Conservation (phyloP, 2,888 invertebrate genomes). For the Nipponacmea schrenckii region DNA sequence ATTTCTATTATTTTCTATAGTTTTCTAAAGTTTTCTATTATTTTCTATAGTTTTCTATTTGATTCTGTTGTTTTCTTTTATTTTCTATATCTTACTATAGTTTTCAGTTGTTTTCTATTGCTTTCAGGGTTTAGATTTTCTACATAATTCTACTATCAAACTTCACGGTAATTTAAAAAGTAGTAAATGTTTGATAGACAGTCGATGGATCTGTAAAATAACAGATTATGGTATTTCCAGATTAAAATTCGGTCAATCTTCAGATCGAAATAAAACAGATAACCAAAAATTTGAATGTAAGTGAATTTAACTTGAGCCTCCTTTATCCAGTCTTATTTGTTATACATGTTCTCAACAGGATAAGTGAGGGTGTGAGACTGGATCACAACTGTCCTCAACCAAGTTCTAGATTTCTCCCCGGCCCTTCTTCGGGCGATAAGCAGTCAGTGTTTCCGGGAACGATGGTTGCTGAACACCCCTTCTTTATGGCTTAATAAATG, state of each 20-base stretch:
- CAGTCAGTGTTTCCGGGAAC: no score
- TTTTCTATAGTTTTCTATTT: no score
- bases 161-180: constrained; percentile 58
- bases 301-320: constrained; percentile 23
- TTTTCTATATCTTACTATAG: background rate
- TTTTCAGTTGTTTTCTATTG: background rate
- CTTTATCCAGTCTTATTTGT: background rate
- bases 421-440: no score
- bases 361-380: no score
- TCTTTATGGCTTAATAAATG: no score
- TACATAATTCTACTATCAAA: constrained; percentile 53
- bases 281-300: constrained; percentile 23
- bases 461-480: no score
- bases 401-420: no score
- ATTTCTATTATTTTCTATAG: no score
- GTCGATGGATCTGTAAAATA: constrained; percentile 60
- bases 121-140: constrained; percentile 54
- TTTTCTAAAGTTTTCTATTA: no score
- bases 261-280: constrained; percentile 20
- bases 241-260: constrained; percentile 33
- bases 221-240: constrained; percentile 54
- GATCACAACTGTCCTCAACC: no score
- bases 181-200: constrained; percentile 59
- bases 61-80: no score
- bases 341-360: no score